Evolutionary conservation across 2,113 vertebrate genomes (phyloP).

Genomic region (Ariopsis seemanni): DNA sequence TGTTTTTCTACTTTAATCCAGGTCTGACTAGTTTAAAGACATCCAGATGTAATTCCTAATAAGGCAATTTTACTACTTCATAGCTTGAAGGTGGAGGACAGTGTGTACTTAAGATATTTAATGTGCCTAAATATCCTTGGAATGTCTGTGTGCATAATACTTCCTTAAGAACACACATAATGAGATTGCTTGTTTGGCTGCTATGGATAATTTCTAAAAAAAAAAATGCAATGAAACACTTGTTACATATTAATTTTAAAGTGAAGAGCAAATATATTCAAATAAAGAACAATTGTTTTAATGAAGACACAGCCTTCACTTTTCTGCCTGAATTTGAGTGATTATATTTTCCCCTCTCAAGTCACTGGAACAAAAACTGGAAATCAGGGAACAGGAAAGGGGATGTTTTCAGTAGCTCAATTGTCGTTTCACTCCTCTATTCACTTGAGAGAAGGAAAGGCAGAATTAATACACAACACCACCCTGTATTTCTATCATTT

Average conservation of each 20-base stretch:
- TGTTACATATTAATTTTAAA: not conserved
- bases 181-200: not conserved
- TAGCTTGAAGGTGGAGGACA: not conserved
- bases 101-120: not conserved
- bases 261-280: not conserved
- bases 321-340: not conserved
- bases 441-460: not conserved
- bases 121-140: not conserved
- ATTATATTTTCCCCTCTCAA: not conserved
- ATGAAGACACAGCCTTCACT: not conserved
- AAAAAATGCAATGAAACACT: not conserved
- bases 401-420: not conserved
- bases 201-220: not conserved
- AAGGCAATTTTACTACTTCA: not conserved
- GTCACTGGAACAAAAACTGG: not conserved
- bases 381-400: constrained; percentile 18
- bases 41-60: constrained; percentile 3
- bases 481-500: not conserved
- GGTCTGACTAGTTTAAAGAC: constrained; percentile 22
- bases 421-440: not conserved
- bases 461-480: not conserved
- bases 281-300: not conserved
- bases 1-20: not conserved
- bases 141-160: not conserved
- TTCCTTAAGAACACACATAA: constrained; percentile 12